Conservation (phyloP, 2,888 invertebrate species). For the Trichogramma dendrolimi region DNA sequence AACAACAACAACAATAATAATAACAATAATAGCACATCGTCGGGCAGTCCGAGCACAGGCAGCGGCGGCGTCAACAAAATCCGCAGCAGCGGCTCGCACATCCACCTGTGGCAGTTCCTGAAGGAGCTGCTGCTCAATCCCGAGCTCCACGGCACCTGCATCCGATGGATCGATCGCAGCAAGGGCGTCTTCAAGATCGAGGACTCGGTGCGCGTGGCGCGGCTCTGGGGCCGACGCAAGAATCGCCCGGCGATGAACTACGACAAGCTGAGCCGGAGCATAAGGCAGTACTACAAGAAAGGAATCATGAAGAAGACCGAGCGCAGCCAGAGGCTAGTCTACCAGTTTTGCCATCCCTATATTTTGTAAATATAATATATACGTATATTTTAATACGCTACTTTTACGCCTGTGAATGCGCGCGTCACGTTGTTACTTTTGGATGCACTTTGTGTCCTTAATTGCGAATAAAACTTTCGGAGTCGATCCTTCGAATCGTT, state of each 20-base stretch:
- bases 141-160: conserved; percentile 85
- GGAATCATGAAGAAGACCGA: conserved; percentile 99
- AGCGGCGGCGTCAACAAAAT: conserved; percentile 36
- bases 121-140: conserved; percentile 90
- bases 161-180: conserved; percentile 93
- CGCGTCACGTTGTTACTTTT: too few species aligned
- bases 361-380: too few species aligned
- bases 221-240: conserved; percentile 95
- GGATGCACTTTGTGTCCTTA: not conserved
- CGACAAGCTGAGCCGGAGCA: conserved; percentile 95
- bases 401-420: conserved; percentile 12
- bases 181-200: conserved; percentile 98
- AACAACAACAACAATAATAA: conserved; percentile 24
- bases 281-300: conserved; percentile 98
- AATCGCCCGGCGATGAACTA: conserved; percentile 99
- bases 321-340: conserved; percentile 94
- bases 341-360: conserved; percentile 97
- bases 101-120: conserved; percentile 98
- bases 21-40: too few species aligned
- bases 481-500: not conserved
- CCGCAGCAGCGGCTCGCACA: conserved; percentile 72
- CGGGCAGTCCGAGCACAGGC: conserved; percentile 13
- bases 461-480: not conserved
- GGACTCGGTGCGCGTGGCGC: conserved; percentile 95
- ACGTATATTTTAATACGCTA: too few species aligned